Base-by-base conservation (phyloP, 2,797 vertebrate species). In the Odontamblyopus lacepedii region DNA sequence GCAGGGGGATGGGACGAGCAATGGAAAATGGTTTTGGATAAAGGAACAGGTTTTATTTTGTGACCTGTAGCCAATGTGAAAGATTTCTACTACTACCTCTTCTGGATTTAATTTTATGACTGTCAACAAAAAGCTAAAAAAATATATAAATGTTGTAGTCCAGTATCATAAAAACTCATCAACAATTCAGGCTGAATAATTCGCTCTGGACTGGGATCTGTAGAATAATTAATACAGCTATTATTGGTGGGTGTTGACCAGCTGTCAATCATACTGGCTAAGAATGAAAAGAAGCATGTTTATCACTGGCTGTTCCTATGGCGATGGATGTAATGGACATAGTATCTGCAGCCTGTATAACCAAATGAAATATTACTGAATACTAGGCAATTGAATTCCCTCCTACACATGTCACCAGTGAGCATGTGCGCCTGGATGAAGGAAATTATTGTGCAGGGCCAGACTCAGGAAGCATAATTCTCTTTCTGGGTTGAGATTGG, bases 161-260 rank as follows among this genome's bases (percentile, higher is more conserved):
- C 7, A 55, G 48, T 11, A 55, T 57, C 0, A 65, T 70, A 63
- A 55, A 72, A 76, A 77, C 83, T 81, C 84, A 91, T 90, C 85
- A 86, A 72, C 78, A 75, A 88, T 90, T 91, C 87, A 78, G 13
- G 80, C 83, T 78, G 84, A 90, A 89, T 87, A 85, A 85, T 80
- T 80, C 69, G 70, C 76, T 79, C 73, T 81, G 78, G 87, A 73
- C 81, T 44, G 74, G 73, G 79, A 87, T 85, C 83, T 88, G 88
- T 53, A 67, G 85, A 88, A 92, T 91, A 90, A 91, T 92, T 91
- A 91, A 92, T 88, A 85, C 78, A 69, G 81, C 83, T 72, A 90
- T 91, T 87, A 92, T 90, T 86, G 87, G 90, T 91, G 88, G 90
- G 91, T 68, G 91, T 88, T 77, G 85, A 88, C 61, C 26, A 78